phyloP scores from a whole-genome alignment of 2,797 vertebrate genomes.

The Molothrus ater region DNA sequence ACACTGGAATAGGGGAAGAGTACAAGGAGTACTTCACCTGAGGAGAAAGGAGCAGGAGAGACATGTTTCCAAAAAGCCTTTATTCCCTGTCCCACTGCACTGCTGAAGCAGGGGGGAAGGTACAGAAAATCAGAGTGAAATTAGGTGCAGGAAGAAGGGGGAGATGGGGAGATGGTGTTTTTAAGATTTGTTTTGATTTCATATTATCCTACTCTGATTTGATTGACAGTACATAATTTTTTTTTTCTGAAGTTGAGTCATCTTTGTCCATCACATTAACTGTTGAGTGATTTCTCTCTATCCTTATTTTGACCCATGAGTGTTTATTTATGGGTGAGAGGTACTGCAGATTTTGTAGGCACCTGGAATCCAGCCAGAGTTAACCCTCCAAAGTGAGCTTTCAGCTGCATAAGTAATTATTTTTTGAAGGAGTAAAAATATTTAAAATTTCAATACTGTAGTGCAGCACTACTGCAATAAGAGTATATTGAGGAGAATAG shows the following conservation, averaged over 20 bases:
- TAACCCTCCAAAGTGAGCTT: neutral
- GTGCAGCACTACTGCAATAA: neutral
- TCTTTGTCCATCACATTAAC: neutral
- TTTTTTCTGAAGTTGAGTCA: neutral
- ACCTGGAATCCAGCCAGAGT: neutral
- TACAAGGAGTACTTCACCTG: too few relatives aligned
- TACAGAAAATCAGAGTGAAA: neutral
- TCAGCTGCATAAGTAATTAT: neutral
- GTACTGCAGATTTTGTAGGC: neutral
- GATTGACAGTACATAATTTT: neutral
- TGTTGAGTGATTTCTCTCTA: neutral
- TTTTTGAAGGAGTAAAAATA: neutral
- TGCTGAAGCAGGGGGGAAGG: accelerated
- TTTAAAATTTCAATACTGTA: neutral
- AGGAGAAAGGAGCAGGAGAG: neutral
- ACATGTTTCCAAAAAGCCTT: neutral
- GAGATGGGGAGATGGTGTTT: neutral
- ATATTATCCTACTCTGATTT: neutral
- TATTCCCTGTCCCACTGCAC: neutral
- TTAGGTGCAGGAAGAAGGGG: neutral
- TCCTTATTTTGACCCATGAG: neutral
- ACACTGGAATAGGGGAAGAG: neutral
- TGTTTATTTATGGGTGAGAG: neutral
- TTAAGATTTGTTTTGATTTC: neutral
- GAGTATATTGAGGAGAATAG: neutral